Evolutionary conservation across 2,797 vertebrate species (phyloP), one percentile per base, ranked within the genome.

Genomic region (Capromys pilorides): DNA sequence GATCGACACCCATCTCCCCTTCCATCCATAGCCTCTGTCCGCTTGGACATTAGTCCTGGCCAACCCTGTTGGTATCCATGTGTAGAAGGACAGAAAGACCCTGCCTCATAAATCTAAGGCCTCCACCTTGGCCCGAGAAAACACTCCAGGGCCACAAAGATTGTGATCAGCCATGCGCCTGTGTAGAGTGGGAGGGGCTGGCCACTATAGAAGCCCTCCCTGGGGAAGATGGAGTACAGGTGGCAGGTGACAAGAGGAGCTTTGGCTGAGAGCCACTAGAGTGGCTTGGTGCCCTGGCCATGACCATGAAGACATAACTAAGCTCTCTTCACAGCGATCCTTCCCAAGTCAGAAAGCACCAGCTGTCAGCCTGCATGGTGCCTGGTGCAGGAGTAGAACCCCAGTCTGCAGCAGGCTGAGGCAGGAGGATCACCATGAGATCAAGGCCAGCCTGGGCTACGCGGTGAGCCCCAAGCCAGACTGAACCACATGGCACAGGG

Each of bases 51-150:
- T 84, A 96, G 91, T 79, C 88, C 92, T 96, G 98, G 97, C 97
- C 98, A 97, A 97, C 97, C 96, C 90, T 91, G 82, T 96, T 95
- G 92, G 96, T 97, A 92, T 96, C 6, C 86, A 95, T 94, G 96
- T 95, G 90, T 94, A 96, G 96, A 97, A 90, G 57, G 21, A 90
- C 86, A 91, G 91, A 31, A 90, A 51, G 95, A 93, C 94, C 93
- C 97, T 97, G 97, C 96, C 98, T 97, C 96, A 96, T 96, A 97
- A 98, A 98, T 97, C 93, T 95, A 98, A 92, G 96, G 89, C 71
- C 73, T 77, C 26, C 26, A 49, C 41, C 26, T 13, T 13, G 45
- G 86, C 95, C 36, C 1, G 39, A 2, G 77, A 95, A 71, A 86
- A 93, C 19, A 1, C 89, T 39, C 80, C 6, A n/a, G 88, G 73